Conservation (phyloP, 2,113 vertebrate species). For the Burhinus oedicnemus region DNA sequence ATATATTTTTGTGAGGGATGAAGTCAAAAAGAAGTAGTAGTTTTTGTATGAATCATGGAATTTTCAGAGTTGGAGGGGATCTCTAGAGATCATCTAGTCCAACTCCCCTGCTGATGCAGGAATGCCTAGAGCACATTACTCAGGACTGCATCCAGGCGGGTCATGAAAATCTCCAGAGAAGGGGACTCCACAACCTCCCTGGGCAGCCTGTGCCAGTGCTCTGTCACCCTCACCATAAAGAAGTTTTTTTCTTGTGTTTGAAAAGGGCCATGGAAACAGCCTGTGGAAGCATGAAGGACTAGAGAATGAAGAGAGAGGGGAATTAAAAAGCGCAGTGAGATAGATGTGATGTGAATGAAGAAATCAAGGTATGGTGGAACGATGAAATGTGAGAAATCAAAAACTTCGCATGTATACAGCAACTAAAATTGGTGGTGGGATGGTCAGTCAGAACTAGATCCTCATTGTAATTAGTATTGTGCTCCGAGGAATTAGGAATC, state of each 20-base stretch:
- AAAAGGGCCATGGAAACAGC: not conserved
- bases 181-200: too few species aligned
- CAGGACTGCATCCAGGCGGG: too few species aligned
- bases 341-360: not conserved
- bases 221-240: too few species aligned
- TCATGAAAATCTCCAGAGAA: too few species aligned
- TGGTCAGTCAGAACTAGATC: not conserved
- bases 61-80: too few species aligned
- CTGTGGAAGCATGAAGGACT: not conserved
- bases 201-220: too few species aligned
- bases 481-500: not conserved
- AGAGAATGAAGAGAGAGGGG: not conserved
- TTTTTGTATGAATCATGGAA: not conserved
- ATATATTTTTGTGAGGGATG: not conserved
- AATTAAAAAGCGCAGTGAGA: not conserved
- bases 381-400: not conserved
- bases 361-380: not conserved
- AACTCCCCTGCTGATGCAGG: too few species aligned
- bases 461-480: not conserved
- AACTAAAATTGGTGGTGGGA: not conserved
- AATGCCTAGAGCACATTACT: too few species aligned
- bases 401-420: not conserved
- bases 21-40: not conserved
- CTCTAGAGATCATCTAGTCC: too few species aligned
- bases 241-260: too few species aligned